Evolutionary conservation across 1,140 invertebrate species (phyloP).

Genomic region (Palaemon carinicauda): DNA sequence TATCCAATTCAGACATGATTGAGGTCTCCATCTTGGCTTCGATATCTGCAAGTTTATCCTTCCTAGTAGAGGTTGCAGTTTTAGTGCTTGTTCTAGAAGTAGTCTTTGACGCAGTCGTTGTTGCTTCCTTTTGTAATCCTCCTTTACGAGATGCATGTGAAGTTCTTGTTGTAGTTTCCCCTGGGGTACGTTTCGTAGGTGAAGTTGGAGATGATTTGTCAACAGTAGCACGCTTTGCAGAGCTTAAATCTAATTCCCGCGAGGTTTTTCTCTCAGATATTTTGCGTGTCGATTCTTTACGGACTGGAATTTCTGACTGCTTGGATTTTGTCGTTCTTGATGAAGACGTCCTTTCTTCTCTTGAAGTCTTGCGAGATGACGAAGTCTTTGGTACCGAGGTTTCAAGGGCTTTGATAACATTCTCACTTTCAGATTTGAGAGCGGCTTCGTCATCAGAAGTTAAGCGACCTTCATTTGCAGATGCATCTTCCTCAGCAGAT

Average conservation of each 20-base stretch:
- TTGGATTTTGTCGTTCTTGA: conserved; percentile 27
- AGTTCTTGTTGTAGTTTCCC: conserved; percentile 8
- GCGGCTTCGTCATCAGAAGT: conserved; percentile 54
- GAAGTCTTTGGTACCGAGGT: conserved; percentile 12
- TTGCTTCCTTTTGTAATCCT: conserved; percentile 43
- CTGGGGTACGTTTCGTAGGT: conserved; percentile 32
- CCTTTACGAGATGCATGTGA: conserved; percentile 24
- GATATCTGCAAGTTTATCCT: conserved; percentile 30
- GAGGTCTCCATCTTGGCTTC: conserved; percentile 42
- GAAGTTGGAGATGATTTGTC: conserved; percentile 48
- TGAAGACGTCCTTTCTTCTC: conserved; percentile 5
- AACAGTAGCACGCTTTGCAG: not conserved
- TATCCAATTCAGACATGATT: conserved; percentile 49
- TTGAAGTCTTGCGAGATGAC: conserved; percentile 1
- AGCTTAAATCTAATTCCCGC: conserved; percentile 31
- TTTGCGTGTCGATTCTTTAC: conserved; percentile 27
- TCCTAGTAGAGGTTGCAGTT: not conserved
- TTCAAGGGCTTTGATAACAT: conserved; percentile 34
- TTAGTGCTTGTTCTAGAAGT: conserved; percentile 1
- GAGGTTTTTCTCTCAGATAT: conserved; percentile 43
- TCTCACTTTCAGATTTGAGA: conserved; percentile 44
- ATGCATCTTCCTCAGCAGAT: conserved; percentile 16
- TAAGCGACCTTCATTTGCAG: conserved; percentile 27
- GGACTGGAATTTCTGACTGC: conserved; percentile 55
- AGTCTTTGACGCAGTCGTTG: conserved; percentile 36